Evolutionary conservation across 2,113 vertebrate genomes (phyloP).

Genomic region (Condylura cristata): DNA sequence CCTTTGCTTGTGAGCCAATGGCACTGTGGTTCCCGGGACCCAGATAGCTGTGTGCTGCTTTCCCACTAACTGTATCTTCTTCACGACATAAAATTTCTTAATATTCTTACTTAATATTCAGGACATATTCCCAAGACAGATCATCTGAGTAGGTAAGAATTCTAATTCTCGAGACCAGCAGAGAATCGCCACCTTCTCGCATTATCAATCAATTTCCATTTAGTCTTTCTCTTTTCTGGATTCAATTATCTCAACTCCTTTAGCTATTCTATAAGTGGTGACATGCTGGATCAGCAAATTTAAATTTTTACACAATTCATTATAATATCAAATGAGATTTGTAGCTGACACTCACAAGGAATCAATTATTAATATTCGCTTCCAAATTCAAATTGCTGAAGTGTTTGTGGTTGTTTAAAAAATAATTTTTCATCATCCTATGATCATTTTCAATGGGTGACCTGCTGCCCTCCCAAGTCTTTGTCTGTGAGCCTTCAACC

Average conservation of each 20-base stretch:
- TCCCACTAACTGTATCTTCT: not conserved
- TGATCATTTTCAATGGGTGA: not conserved
- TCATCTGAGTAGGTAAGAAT: not conserved
- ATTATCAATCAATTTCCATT: not conserved
- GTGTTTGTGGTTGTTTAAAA: not conserved
- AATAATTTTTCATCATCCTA: not conserved
- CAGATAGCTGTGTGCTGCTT: not conserved
- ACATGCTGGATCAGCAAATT: constrained; percentile 1
- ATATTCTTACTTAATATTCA: not conserved
- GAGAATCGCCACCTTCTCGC: not conserved
- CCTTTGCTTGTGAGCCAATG: not conserved
- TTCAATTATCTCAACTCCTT: not conserved
- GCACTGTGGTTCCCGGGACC: not conserved
- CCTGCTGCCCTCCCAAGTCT: not conserved
- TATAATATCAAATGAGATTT: constrained; percentile 25
- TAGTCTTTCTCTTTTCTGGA: constrained; percentile 27
- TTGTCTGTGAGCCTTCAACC: not conserved
- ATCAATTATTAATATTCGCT: constrained; percentile 15
- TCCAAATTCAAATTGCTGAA: not conserved
- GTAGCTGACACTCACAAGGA: not conserved
- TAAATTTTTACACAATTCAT: not conserved
- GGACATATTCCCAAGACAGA: not conserved
- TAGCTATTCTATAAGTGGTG: not conserved
- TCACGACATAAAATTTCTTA: not conserved
- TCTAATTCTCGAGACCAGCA: not conserved